phyloP scores from a whole-genome alignment of 1,140 invertebrate genomes.

The Pachypeltis micranthus region DNA sequence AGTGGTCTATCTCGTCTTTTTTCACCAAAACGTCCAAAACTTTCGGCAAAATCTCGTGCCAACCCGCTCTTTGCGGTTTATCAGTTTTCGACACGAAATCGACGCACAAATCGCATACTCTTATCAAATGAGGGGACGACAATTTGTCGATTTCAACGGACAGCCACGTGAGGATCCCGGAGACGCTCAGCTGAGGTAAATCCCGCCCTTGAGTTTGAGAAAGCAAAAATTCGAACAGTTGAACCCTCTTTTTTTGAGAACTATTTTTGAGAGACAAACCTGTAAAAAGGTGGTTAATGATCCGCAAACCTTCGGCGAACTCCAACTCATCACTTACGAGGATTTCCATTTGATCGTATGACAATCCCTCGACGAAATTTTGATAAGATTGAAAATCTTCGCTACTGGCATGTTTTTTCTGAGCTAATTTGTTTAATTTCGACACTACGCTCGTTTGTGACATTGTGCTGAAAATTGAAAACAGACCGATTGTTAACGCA shows the following conservation, averaged over 20 bases:
- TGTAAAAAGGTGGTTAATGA: conserved; percentile 23
- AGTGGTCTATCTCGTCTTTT: conserved; percentile 34
- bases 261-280: conserved; percentile 22
- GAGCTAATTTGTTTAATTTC: conserved; percentile 11
- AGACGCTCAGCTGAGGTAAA: conserved; percentile 15
- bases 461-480: too few species aligned
- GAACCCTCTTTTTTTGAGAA: conserved; percentile 26
- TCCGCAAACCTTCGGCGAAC: conserved; percentile 22
- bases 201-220: conserved; percentile 21
- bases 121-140: conserved; percentile 36
- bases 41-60: conserved; percentile 39
- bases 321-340: conserved; percentile 27
- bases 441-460: not conserved
- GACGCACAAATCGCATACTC: conserved; percentile 38
- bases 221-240: conserved; percentile 23
- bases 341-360: conserved; percentile 19
- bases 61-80: conserved; percentile 32
- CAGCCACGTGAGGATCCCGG: conserved; percentile 22
- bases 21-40: conserved; percentile 36
- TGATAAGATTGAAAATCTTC: conserved; percentile 18
- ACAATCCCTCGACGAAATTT: conserved; percentile 14
- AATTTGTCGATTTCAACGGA: conserved; percentile 26
- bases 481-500: too few species aligned
- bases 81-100: conserved; percentile 34
- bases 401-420: conserved; percentile 6